These are phyloP conservation scores for Halcyon leucocephala DNA, from an alignment of 2,797 vertebrate species.

Conservation along the genomic window DNA sequence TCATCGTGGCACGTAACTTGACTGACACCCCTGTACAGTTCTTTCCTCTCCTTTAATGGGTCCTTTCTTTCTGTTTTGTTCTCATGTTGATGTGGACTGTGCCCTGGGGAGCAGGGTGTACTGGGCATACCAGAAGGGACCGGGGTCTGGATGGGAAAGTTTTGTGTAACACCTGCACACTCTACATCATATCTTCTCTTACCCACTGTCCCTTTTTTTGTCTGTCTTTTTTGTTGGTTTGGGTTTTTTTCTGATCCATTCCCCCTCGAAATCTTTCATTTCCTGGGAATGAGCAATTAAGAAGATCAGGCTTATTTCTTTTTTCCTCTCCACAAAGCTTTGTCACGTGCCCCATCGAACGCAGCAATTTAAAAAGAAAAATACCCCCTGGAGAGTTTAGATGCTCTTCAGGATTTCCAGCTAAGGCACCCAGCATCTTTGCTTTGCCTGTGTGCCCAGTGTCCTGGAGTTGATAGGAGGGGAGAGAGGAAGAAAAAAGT, in stretches of 20 bases:
- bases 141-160: not conserved
- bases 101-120: not conserved
- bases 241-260: not conserved
- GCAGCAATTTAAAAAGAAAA: constrained; percentile 69
- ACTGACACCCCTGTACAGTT: not conserved
- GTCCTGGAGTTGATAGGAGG: constrained; percentile 58
- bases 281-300: constrained; percentile 73
- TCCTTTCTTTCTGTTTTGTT: not conserved
- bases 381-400: constrained; percentile 53
- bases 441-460: constrained; percentile 36
- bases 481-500: constrained; percentile 46
- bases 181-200: not conserved
- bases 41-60: not conserved
- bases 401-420: constrained; percentile 27
- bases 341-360: constrained; percentile 75
- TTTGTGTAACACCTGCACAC: not conserved
- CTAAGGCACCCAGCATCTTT: not conserved
- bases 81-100: not conserved
- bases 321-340: constrained; percentile 68
- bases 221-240: too few species aligned
- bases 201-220: fast-evolving
- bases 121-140: not conserved
- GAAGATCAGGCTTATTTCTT: constrained; percentile 65
- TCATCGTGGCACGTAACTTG: not conserved
- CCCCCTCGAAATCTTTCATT: constrained; percentile 54